Percentiles rank a stretch among this genome's conserved stretches.
These are phyloP conservation scores for Oasisia sp. DNA, from an alignment of 2,888 invertebrate genomes.

Conservation along the genomic window DNA sequence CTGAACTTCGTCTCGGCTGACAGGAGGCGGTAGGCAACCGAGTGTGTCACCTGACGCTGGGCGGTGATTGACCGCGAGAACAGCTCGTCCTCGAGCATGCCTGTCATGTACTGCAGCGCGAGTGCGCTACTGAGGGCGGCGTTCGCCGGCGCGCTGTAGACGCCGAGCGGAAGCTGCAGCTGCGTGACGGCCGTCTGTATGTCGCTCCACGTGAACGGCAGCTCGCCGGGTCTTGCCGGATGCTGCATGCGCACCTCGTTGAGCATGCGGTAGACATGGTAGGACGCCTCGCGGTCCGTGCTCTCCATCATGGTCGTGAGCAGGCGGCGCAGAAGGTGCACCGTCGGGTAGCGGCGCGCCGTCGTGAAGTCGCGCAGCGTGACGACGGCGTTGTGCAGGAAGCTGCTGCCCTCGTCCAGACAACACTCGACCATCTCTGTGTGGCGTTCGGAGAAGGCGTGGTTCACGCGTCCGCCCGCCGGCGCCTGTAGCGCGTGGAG, in stretches of 20 bases:
- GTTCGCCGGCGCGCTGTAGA: neutral
- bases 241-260: constrained; percentile 31
- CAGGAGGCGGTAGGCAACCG: constrained; percentile 41
- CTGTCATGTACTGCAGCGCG: constrained; percentile 37
- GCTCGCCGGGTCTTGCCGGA: constrained; percentile 38
- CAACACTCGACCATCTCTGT: constrained; percentile 41
- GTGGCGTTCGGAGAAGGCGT: constrained; percentile 33
- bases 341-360: constrained; percentile 33
- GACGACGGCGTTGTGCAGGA: constrained; percentile 41
- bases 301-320: constrained; percentile 35
- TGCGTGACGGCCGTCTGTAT: constrained; percentile 17
- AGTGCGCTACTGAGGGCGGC: neutral
- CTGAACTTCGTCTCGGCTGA: constrained; percentile 39
- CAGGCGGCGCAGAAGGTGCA: constrained; percentile 33
- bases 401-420: constrained; percentile 40
- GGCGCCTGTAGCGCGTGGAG: neutral
- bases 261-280: constrained; percentile 38
- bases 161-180: neutral
- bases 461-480: neutral
- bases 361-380: constrained; percentile 38
- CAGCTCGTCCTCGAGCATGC: constrained; percentile 41
- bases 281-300: constrained; percentile 25
- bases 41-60: constrained; percentile 38
- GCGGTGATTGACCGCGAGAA: constrained; percentile 39
- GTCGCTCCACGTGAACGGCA: constrained; percentile 41